These are phyloP conservation scores for Arctia plantaginis DNA, from an alignment of 2,888 invertebrate species.

Conservation along the genomic window DNA sequence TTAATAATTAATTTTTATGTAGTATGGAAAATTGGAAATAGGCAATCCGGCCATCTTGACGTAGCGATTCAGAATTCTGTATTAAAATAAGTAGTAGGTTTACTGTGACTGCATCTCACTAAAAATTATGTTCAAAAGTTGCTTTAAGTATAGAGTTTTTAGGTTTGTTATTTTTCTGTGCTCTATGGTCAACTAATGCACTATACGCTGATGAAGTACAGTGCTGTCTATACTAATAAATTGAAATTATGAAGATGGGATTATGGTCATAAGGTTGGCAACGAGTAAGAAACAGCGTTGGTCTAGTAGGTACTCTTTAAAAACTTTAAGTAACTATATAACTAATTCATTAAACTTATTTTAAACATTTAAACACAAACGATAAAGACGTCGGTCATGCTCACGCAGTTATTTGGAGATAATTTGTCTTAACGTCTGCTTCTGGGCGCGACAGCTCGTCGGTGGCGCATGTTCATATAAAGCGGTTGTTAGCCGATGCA, in stretches of 20 bases:
- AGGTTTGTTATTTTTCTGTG: not conserved
- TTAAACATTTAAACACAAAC: not conserved
- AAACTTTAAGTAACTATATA: no score
- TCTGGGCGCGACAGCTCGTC: conserved; percentile 18
- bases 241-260: not conserved
- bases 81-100: not conserved
- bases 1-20: not conserved
- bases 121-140: not conserved
- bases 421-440: conserved; percentile 16
- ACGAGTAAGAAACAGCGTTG: not conserved
- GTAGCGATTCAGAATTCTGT: not conserved
- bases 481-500: conserved; percentile 43
- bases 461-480: conserved; percentile 35
- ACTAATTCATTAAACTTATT: no score
- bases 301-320: no score
- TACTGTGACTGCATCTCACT: not conserved
- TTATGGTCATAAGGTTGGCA: not conserved
- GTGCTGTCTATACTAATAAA: not conserved
- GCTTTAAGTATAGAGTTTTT: not conserved
- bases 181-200: not conserved
- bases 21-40: not conserved
- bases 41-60: not conserved
- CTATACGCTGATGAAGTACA: no score
- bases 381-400: not conserved
- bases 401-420: conserved; percentile 6